Conservation (phyloP, 1,140 invertebrate genomes). For the Nixonia krombeini region DNA sequence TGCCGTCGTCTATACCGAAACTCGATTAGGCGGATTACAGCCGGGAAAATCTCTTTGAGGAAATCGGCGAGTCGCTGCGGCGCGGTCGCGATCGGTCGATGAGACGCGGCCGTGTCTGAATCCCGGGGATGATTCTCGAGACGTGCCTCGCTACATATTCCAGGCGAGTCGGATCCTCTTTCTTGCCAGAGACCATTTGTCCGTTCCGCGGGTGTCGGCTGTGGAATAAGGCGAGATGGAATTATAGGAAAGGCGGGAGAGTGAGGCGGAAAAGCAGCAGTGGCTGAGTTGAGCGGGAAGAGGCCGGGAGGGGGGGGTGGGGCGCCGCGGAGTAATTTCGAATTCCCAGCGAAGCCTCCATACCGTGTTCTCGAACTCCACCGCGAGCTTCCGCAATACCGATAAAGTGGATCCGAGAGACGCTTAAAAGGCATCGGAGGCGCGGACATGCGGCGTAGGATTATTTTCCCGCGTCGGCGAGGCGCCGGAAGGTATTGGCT, state of each 20-base stretch:
- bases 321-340: slow-evolving; percentile 35
- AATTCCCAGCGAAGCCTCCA: slow-evolving; percentile 32
- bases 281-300: background rate
- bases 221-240: slow-evolving; percentile 26
- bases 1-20: no score
- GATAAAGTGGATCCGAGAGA: slow-evolving; percentile 38
- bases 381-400: slow-evolving; percentile 29
- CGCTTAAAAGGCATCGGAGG: slow-evolving; percentile 29
- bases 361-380: slow-evolving; percentile 29
- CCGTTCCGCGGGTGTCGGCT: slow-evolving; percentile 28
- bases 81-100: slow-evolving; percentile 20
- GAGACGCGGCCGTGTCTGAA: background rate
- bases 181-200: slow-evolving; percentile 33
- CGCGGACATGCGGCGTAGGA: slow-evolving; percentile 11
- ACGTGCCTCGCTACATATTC: slow-evolving; percentile 38
- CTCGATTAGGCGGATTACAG: background rate
- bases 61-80: no score
- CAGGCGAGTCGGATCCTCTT: slow-evolving; percentile 25
- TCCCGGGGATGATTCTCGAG: slow-evolving; percentile 26
- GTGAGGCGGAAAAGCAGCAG: slow-evolving; percentile 2
- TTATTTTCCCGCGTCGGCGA: slow-evolving; percentile 22
- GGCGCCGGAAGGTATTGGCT: slow-evolving; percentile 31
- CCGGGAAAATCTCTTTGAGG: slow-evolving; percentile 5
- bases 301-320: slow-evolving; percentile 14
- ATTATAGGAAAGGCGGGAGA: slow-evolving; percentile 18